Base-by-base conservation (phyloP, 1,140 invertebrate species). In the Drosophila ohnishii region DNA sequence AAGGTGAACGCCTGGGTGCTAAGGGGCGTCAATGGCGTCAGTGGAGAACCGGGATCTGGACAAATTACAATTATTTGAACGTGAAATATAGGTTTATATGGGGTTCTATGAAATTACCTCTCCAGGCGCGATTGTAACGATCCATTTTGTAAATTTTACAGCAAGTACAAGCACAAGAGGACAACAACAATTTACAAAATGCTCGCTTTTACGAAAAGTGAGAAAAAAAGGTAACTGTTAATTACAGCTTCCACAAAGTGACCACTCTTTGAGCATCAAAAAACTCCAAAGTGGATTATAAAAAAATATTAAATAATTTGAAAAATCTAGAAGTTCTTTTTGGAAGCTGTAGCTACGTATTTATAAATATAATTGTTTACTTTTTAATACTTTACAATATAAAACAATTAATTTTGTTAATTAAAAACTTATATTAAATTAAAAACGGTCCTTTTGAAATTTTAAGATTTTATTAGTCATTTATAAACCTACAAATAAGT, bases 111-210 rank as follows among this genome's bases (percentile, higher is more conserved):
- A 2, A 51, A 42, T 50, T 73, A 86, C 82, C 82, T 78, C 82
- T 78, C 65, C 71, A 86, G 3, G 64, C 78, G 22, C 82, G 78
- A 55, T 75, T 86, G 28, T 86, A 86, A 6, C 71, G 69, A 32
- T 86, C 78, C 82, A 86, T 86, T 44, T 47, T 25, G 28, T 39
- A 32, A 45, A 48, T 28, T 34, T 55, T 34, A 39, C 14, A 39
- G 47, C 39, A 37, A 69, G 25, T 14, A 69, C 62, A 14, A 42
- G 32, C 45, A 69, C 65, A 37, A 53, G 42, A 9, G 34, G 28
- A 66, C 14, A 37, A 55, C 55, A 42, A 19, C 25, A 14, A 50
- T 11, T 11, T 35, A 61, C 59, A 53, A 53, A 37, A 51, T 11
- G 19, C 32, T 28, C 45, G 11, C 47, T 19, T 37, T 28, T 3